These are phyloP conservation scores for Merops nubicus DNA, from an alignment of 2,113 vertebrate species.

Conservation along the genomic window DNA sequence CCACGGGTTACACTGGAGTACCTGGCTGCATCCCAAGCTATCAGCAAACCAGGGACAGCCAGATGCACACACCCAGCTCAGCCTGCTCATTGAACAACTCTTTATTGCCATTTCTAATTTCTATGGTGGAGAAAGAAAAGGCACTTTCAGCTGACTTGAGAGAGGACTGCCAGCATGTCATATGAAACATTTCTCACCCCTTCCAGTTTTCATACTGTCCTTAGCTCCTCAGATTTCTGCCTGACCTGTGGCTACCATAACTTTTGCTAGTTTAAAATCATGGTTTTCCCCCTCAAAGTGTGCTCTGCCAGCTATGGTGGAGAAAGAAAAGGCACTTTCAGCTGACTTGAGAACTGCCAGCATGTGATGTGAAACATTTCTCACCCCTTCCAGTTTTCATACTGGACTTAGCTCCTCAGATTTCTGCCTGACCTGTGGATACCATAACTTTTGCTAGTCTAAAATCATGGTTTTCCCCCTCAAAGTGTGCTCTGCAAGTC, in stretches of 20 bases:
- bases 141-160: background rate
- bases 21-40: background rate
- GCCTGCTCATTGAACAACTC: background rate
- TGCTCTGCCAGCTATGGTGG: no score
- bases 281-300: background rate
- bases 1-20: rapidly evolving
- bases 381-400: background rate
- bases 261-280: background rate
- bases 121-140: background rate
- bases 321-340: background rate
- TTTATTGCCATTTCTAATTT: background rate
- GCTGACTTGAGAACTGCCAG: background rate
- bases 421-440: background rate
- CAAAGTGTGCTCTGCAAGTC: background rate
- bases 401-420: background rate
- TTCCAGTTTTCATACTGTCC: background rate
- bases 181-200: background rate
- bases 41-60: background rate
- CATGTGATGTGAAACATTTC: rapidly evolving
- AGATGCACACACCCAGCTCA: background rate
- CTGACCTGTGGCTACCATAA: background rate
- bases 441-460: background rate
- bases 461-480: background rate
- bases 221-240: background rate
- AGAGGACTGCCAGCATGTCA: rapidly evolving